Conservation (phyloP, 2,113 vertebrate species). For the Paralichthys olivaceus region DNA sequence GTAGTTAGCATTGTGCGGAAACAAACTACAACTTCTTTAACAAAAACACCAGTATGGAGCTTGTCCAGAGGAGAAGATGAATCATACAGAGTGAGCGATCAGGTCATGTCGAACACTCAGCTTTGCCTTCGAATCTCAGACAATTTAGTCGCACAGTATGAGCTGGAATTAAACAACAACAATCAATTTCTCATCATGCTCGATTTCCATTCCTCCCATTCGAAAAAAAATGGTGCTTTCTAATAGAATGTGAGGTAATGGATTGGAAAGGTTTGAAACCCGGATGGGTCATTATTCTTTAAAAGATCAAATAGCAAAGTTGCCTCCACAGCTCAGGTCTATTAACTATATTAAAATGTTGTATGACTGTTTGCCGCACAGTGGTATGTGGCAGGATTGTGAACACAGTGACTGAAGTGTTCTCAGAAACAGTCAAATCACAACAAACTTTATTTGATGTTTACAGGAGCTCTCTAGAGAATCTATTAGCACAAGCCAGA, state of each 20-base stretch:
- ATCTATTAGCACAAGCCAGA: constrained; percentile 45
- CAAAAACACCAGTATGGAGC: no score
- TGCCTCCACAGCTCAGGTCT: neutral
- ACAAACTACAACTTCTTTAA: no score
- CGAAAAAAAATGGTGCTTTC: neutral
- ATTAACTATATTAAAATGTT: constrained; percentile 17
- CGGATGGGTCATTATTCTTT: constrained; percentile 19
- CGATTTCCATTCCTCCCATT: no score
- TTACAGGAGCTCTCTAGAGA: constrained; percentile 43
- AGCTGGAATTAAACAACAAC: no score
- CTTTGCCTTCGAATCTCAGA: no score
- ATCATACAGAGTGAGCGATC: no score
- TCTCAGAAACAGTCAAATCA: constrained; percentile 23
- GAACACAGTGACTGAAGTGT: constrained; percentile 8
- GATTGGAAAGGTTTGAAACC: neutral
- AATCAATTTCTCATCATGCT: no score
- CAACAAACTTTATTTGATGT: constrained; percentile 43
- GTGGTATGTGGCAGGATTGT: neutral
- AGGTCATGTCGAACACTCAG: no score
- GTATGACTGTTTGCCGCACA: constrained; percentile 15
- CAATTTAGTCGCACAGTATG: no score
- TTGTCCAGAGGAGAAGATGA: no score
- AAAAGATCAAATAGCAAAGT: constrained; percentile 9
- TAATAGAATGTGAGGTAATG: neutral
- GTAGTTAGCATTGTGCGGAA: no score